Percentiles rank a stretch among this genome's conserved stretches.
These are phyloP conservation scores for Notarius lentiginosus DNA, from an alignment of 2,113 vertebrate genomes.

Conservation along the genomic window DNA sequence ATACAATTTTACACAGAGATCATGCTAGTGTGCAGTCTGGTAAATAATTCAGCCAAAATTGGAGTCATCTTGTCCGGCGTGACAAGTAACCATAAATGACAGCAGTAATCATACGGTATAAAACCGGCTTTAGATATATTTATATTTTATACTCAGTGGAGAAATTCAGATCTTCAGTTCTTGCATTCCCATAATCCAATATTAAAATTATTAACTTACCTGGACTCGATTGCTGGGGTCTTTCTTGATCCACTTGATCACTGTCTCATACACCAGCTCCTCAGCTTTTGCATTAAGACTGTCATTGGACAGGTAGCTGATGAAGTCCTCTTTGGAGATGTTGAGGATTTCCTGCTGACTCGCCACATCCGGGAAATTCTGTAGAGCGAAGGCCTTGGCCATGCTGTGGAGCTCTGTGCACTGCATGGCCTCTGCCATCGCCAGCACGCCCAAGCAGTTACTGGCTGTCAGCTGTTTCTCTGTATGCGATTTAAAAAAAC, in stretches of 20 bases:
- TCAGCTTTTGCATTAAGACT: constrained; percentile 97
- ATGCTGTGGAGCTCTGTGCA: constrained; percentile 97
- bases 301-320: constrained; percentile 95
- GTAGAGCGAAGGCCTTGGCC: constrained; percentile 96
- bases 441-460: constrained; percentile 96
- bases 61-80: not conserved
- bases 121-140: not conserved
- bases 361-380: constrained; percentile 96
- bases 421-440: constrained; percentile 97
- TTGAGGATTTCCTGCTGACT: constrained; percentile 93
- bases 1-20: not conserved
- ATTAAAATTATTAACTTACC: constrained; percentile 65
- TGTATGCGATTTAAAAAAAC: constrained; percentile 56
- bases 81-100: not conserved
- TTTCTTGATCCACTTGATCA: constrained; percentile 97
- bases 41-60: not conserved
- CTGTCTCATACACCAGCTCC: constrained; percentile 95
- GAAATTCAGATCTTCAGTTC: not conserved
- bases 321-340: constrained; percentile 92
- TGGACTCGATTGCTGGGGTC: constrained; percentile 83
- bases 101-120: not conserved
- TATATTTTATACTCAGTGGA: not conserved
- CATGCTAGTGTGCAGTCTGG: not conserved
- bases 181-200: not conserved
- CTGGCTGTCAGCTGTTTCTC: constrained; percentile 96